Conservation (phyloP, 2,113 vertebrate genomes). For the Protobothrops flavoviridis region DNA sequence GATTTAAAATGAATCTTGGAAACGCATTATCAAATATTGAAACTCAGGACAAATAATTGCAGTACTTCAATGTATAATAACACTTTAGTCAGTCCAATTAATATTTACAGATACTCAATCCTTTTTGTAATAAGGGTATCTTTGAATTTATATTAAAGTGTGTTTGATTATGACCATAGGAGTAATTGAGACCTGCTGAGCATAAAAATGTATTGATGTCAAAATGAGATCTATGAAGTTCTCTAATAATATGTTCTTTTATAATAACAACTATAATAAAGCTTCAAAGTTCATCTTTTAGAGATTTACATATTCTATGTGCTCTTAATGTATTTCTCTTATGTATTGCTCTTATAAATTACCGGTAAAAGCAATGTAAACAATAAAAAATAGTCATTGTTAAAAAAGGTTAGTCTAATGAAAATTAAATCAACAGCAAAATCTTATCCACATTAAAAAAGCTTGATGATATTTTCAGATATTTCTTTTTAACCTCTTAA, state of each 20-base stretch:
- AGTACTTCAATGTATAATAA: conserved; percentile 33
- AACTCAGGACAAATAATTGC: conserved; percentile 3
- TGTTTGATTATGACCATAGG: conserved; percentile 1
- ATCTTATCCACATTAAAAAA: not conserved
- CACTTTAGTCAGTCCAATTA: conserved; percentile 41
- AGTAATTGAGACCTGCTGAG: conserved; percentile 9
- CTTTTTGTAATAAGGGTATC: conserved; percentile 19
- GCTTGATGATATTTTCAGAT: not conserved
- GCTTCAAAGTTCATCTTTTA: conserved; percentile 13
- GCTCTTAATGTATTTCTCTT: not conserved
- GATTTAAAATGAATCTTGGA: conserved; percentile 42
- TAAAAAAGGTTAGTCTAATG: not conserved
- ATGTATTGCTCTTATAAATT: not conserved
- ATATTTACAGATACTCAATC: conserved; percentile 35
- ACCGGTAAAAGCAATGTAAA: not conserved
- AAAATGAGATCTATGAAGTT: not conserved
- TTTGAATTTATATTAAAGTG: conserved; percentile 41
- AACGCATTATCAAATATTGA: not conserved
- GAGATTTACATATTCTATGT: not conserved
- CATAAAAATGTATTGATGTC: not conserved
- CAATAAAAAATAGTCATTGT: not conserved
- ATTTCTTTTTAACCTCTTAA: not conserved
- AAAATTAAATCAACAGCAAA: not conserved
- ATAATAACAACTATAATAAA: conserved; percentile 15
- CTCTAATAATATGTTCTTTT: conserved; percentile 1